Evolutionary conservation across 2,797 vertebrate species (phyloP), one percentile per base, ranked within the genome.

Genomic region (Gymnoscopelus braueri): DNA sequence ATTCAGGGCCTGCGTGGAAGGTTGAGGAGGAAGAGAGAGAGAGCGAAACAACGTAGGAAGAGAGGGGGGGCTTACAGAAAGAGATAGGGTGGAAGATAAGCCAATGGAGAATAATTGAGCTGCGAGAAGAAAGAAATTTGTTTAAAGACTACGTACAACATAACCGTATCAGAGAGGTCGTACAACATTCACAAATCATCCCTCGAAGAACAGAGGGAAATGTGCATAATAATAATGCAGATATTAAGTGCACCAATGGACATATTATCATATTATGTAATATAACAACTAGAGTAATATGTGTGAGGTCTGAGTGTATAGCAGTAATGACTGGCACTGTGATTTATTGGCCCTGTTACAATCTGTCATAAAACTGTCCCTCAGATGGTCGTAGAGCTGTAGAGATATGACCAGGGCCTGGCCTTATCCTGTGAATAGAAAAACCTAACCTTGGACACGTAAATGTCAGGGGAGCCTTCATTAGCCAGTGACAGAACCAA

Each of bases 381-480:
- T 52, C 11, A 5, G 74, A 67, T 77, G 74, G 84, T 71, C 65
- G 1, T 44, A 65, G 58, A 74, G 75, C 74, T 9, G 67, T n/a
- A 44, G 80, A 77, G 80, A 77, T 29, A 35, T 3, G 65, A 62
- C 3, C 32, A 56, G 71, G 1, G 68, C 63, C 57, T 61, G 82
- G 84, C 79, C 78, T 78, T 19, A 19, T 67, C n/a, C 65, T 15
- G 73, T 81, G 84, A 85, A 86, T 62, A 76, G 77, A 81, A 72
- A 39, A 83, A 87, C 52, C n/a, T n/a, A 73, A 86, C 84, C 85
- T 85, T 85, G 86, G 76, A 70, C 74, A 70, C 65, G 67, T 87
- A 89, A 88, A 89, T 89, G 83, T 90, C 75, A 3, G 5, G 63
- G 57, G 74, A 73, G 63, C 65, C 71, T 83, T 87, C 87, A 89